Evolutionary conservation across 2,888 invertebrate genomes (phyloP).

Genomic region (Epinotia brunnichana): DNA sequence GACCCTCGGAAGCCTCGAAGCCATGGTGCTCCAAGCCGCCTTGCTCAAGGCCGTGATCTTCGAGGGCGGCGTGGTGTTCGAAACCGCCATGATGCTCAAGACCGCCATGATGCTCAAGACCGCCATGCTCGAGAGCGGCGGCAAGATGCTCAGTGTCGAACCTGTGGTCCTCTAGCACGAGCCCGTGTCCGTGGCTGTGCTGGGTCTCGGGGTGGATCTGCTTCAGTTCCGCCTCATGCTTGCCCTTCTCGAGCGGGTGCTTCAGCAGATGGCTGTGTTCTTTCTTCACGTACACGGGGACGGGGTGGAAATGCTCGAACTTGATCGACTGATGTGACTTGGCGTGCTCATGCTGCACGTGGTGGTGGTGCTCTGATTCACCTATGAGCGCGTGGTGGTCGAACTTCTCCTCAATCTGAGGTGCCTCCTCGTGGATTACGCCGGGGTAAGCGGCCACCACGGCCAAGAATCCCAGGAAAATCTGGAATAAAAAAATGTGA

Average conservation of each 20-base stretch:
- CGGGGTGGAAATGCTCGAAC: constrained; percentile 88
- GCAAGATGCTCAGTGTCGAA: constrained; percentile 71
- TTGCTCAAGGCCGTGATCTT: constrained; percentile 48
- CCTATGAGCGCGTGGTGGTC: constrained; percentile 73
- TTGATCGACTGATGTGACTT: constrained; percentile 88
- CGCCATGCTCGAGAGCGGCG: constrained; percentile 55
- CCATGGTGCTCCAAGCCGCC: constrained; percentile 50
- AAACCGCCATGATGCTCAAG: constrained; percentile 61
- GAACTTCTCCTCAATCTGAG: constrained; percentile 70
- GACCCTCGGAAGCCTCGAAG: constrained; percentile 55
- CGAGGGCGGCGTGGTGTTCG: constrained; percentile 55
- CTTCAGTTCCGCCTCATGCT: constrained; percentile 84
- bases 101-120: constrained; percentile 56
- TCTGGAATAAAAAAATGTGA: constrained; percentile 57
- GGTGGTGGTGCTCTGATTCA: constrained; percentile 83
- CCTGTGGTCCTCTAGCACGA: constrained; percentile 85
- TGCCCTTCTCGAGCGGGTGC: constrained; percentile 86
- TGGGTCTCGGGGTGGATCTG: constrained; percentile 85
- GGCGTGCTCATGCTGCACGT: constrained; percentile 86
- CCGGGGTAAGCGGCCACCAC: constrained; percentile 77
- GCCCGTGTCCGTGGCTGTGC: constrained; percentile 83
- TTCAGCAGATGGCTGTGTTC: constrained; percentile 86
- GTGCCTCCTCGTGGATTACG: constrained; percentile 73
- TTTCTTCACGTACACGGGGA: constrained; percentile 87
- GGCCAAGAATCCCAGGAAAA: constrained; percentile 79